Base-by-base conservation (phyloP, 2,888 invertebrate species). In the Empis livida region DNA sequence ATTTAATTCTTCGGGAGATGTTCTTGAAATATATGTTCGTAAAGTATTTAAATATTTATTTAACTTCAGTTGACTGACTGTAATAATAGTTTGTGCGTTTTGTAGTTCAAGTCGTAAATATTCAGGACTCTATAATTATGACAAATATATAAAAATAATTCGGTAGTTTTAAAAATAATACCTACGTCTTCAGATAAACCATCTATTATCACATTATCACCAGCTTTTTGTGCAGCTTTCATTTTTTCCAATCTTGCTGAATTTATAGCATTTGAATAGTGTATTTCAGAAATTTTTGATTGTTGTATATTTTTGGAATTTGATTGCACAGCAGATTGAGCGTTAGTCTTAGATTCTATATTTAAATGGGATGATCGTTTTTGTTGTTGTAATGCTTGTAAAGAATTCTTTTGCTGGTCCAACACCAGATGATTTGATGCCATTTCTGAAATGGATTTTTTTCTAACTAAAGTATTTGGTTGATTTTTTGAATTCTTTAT, bases 51-150 rank as follows among this genome's bases (percentile, higher is more conserved):
- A 57, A 58, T 73, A 73, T 30, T 66, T 64, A 31, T 61, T 57
- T 32, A 74, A 53, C 53, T 73, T 74, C 48, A 60, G 55, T 23
- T 67, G 62, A 15, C 71, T 69, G 40, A 73, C 61, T 17, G 66
- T 58, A 52, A 73, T 72, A 8, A 73, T 61, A 11, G 65, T 68
- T 53, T 70, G 69, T 2, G 70, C 69, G 52, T 72, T 70, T 52
- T 67, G 64, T 11, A 73, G 55, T 57, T 73, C 71, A 46, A 68
- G 57, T 23, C 62, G 59, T 31, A 72, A 49, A 2, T 68, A 56
- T 45, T 70, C 70, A 3, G 71, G 67, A 54, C 71, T 71, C 72
- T 73, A 44, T 2, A 14, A 40, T 32, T 30, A 32, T 6, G 10
- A 41, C 45, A 41, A 23, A 39, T 13, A 11, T 43, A 13, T 20